phyloP scores from a whole-genome alignment of 2,113 vertebrate genomes.

The Siniperca chuatsi region DNA sequence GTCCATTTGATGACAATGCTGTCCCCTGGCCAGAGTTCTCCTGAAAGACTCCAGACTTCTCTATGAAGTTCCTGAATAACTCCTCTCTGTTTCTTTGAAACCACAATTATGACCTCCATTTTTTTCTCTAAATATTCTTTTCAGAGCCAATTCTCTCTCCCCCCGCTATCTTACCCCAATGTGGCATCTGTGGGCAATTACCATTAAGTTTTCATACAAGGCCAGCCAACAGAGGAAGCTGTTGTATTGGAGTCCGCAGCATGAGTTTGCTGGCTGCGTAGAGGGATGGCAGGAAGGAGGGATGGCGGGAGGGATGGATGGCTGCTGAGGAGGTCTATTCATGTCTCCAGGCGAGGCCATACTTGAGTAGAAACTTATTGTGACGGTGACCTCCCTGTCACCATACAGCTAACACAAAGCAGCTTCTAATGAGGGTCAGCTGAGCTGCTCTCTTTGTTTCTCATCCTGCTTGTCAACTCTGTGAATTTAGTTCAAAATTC shows the following conservation, averaged over 20 bases:
- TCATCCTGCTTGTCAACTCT: constrained; percentile 19
- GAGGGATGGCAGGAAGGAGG: constrained; percentile 64
- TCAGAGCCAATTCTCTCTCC: constrained; percentile 45
- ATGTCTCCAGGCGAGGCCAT: constrained; percentile 58
- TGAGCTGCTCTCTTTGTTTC: constrained; percentile 36
- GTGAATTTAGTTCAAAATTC: no score
- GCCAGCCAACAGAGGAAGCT: constrained; percentile 78
- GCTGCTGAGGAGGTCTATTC: constrained; percentile 68
- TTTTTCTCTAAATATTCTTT: constrained; percentile 57
- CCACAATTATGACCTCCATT: constrained; percentile 60
- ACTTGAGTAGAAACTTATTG: constrained; percentile 65
- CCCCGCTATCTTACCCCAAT: constrained; percentile 35
- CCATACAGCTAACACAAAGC: constrained; percentile 48
- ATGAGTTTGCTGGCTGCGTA: constrained; percentile 45
- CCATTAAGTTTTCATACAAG: constrained; percentile 68
- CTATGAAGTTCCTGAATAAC: constrained; percentile 56
- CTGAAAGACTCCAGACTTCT: constrained; percentile 35
- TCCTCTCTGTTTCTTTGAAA: constrained; percentile 60
- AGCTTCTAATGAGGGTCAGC: constrained; percentile 43
- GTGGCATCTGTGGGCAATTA: constrained; percentile 78
- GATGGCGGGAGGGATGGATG: constrained; percentile 47
- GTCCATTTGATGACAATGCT: constrained; percentile 48
- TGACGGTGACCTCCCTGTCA: constrained; percentile 67
- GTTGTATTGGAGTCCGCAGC: constrained; percentile 65
- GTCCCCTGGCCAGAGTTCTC: constrained; percentile 38